Percentiles rank a stretch among this genome's conserved stretches.
Evolutionary conservation across 92 coral and sea anemone genomes (phyloP).

Genomic region (Nematostella vectensis): DNA sequence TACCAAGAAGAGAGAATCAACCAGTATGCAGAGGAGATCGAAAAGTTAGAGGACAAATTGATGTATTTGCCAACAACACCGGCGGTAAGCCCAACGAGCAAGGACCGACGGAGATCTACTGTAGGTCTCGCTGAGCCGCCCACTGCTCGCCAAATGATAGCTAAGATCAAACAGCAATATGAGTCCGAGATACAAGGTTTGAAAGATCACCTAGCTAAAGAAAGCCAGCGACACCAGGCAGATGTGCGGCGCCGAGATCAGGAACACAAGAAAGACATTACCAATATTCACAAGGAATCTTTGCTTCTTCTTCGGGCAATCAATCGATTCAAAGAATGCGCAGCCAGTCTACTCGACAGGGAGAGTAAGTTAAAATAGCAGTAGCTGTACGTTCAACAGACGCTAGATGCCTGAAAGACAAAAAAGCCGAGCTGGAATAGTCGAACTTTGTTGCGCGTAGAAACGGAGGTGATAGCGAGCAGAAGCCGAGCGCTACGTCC

Average conservation of each 20-base stretch:
- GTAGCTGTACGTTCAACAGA: background rate
- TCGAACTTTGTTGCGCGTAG: background rate
- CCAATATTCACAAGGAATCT: conserved; percentile 83
- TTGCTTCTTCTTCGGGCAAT: conserved; percentile 71
- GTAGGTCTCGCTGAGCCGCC: conserved; percentile 54
- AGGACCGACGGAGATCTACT: conserved; percentile 50
- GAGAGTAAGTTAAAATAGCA: conserved; percentile 98
- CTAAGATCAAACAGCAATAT: conserved; percentile 77
- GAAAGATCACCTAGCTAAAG: conserved; percentile 62
- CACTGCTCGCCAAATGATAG: conserved; percentile 89
- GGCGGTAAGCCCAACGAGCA: conserved; percentile 77
- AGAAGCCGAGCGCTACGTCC: too few species aligned
- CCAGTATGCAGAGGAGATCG: conserved; percentile 81
- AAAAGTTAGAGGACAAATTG: conserved; percentile 50
- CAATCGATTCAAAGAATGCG: conserved; percentile 85
- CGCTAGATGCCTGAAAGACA: too few species aligned
- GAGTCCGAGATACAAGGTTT: conserved; percentile 82
- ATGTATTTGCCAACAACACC: conserved; percentile 54
- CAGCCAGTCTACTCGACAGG: conserved; percentile 74
- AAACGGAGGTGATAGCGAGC: too few species aligned
- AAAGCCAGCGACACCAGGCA: conserved; percentile 71
- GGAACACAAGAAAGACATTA: conserved; percentile 77
- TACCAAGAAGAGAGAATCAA: conserved; percentile 82
- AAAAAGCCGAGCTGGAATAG: background rate
- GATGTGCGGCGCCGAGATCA: conserved; percentile 71